Conservation (phyloP, 2,797 vertebrate species). For the Clarias fuscus region DNA sequence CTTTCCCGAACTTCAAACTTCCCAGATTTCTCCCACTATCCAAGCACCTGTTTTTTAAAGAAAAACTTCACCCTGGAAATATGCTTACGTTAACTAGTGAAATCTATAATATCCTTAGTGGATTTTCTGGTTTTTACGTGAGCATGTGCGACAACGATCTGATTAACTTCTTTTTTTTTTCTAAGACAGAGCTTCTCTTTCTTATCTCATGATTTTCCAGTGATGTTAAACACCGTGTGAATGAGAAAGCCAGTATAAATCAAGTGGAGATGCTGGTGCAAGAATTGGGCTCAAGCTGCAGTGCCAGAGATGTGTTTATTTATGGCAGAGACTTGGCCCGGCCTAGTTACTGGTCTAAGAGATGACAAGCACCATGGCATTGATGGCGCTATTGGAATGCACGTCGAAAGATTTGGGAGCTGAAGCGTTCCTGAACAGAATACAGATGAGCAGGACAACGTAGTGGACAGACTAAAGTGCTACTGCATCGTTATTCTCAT, state of each 20-base stretch:
- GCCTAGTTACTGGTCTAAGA: not conserved
- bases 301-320: not conserved
- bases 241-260: not conserved
- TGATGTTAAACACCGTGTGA: not conserved
- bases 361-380: not conserved
- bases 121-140: not conserved
- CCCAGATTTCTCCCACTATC: conserved; percentile 1
- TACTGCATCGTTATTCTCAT: not conserved
- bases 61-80: not conserved
- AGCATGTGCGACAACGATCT: not conserved
- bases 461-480: no score
- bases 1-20: not conserved
- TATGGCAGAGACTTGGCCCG: not conserved
- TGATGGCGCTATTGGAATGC: not conserved
- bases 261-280: not conserved
- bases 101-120: not conserved
- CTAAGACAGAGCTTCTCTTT: not conserved
- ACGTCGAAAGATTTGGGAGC: not conserved
- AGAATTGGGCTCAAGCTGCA: not conserved
- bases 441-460: not conserved
- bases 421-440: not conserved
- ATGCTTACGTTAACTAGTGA: not conserved
- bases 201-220: not conserved
- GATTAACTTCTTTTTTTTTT: no score
- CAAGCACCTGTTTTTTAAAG: not conserved